These are phyloP conservation scores for Lasiurus cinereus DNA, from an alignment of 2,113 vertebrate species.

Conservation along the genomic window DNA sequence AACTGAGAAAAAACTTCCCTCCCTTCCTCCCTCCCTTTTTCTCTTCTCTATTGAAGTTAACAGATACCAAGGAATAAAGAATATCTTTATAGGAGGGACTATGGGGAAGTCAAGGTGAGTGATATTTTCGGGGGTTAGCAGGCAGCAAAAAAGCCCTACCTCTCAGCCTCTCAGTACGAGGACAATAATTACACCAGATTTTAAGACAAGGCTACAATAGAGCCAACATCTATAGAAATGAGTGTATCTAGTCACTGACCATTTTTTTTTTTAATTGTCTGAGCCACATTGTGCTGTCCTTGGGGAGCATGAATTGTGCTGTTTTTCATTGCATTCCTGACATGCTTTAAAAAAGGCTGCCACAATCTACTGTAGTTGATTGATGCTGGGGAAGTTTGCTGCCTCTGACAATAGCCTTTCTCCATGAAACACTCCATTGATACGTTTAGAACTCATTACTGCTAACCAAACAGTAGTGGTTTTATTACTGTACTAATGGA, in stretches of 20 bases:
- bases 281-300: conserved; percentile 28
- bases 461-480: conserved; percentile 87
- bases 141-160: neutral
- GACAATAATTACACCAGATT: neutral
- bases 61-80: neutral
- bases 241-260: neutral
- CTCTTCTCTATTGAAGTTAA: neutral
- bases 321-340: conserved; percentile 73
- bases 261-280: conserved; percentile 47
- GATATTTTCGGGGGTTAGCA: neutral
- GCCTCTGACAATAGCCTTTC: conserved; percentile 87
- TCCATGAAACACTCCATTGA: conserved; percentile 86
- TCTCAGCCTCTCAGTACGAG: neutral
- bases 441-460: conserved; percentile 83
- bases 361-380: conserved; percentile 80
- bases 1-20: neutral
- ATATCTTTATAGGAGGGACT: neutral
- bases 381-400: conserved; percentile 85
- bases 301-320: conserved; percentile 19
- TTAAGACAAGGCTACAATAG: neutral
- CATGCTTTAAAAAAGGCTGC: conserved; percentile 68
- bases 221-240: neutral
- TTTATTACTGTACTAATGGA: conserved; percentile 88
- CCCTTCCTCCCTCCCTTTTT: neutral
- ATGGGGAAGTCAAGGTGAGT: neutral